Evolutionary conservation across 2,888 invertebrate species (phyloP).

Genomic region (Andrena fulva): DNA sequence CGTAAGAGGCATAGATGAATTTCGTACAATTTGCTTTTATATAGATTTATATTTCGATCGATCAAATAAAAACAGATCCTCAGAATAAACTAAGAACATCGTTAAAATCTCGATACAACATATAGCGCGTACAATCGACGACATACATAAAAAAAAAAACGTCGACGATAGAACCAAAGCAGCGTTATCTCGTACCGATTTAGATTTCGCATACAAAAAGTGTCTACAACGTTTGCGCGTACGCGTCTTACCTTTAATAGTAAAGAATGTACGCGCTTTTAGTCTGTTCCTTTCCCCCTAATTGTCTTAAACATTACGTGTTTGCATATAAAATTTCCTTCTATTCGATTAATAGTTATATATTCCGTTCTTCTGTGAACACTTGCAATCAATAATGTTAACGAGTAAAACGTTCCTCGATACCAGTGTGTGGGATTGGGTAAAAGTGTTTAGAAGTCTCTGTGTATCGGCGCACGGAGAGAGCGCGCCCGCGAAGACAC

Average conservation of each 20-base stretch:
- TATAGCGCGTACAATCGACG: conserved; percentile 51
- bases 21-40: conserved; percentile 12
- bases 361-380: conserved; percentile 57
- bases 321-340: conserved; percentile 69
- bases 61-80: conserved; percentile 56
- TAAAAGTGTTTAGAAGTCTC: conserved; percentile 41
- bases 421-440: conserved; percentile 38
- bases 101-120: conserved; percentile 57
- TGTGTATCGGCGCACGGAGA: conserved; percentile 46
- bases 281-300: conserved; percentile 23
- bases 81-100: conserved; percentile 55
- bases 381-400: conserved; percentile 57
- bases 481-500: conserved; percentile 61
- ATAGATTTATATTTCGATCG: conserved; percentile 66
- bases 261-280: conserved; percentile 28
- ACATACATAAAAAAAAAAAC: conserved; percentile 18
- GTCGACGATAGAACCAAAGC: conserved; percentile 21
- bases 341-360: conserved; percentile 68
- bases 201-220: conserved; percentile 48
- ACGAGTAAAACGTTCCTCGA: conserved; percentile 50
- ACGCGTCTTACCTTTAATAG: conserved; percentile 26
- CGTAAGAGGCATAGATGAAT: neutral
- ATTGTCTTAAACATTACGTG: conserved; percentile 65
- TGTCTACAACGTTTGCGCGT: conserved; percentile 35
- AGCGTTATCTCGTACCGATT: conserved; percentile 17